Conservation (phyloP, 2,113 vertebrate species). For the Indri indri region DNA sequence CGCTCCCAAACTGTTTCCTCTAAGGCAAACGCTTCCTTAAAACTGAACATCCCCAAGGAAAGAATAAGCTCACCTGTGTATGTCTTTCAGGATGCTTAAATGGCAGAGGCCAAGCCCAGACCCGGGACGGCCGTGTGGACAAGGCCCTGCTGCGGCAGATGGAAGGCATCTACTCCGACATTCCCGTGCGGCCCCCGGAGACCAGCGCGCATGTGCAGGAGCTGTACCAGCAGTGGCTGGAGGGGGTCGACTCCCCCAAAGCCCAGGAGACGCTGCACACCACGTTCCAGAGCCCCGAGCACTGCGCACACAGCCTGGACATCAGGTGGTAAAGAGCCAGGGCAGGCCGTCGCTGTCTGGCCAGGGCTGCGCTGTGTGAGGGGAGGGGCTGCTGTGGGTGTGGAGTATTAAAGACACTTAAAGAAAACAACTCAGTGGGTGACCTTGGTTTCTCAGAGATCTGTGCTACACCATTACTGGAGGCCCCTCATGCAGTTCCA, state of each 20-base stretch:
- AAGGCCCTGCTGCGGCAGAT: constrained; percentile 90
- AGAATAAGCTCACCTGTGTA: background rate
- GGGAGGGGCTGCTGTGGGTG: background rate
- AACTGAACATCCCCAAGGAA: background rate
- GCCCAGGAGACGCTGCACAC: constrained; percentile 89
- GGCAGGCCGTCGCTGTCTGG: background rate
- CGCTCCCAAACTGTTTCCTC: background rate
- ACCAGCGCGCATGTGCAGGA: constrained; percentile 85
- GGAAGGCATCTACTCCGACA: constrained; percentile 90
- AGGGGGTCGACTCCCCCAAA: constrained; percentile 88
- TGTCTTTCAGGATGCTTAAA: constrained; percentile 90
- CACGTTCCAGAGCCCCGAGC: constrained; percentile 80
- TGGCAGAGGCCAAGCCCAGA: constrained; percentile 90
- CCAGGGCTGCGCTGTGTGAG: no score
- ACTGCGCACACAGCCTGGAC: constrained; percentile 74
- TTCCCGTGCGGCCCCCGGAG: constrained; percentile 90
- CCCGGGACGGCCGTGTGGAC: constrained; percentile 85
- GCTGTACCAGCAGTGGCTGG: constrained; percentile 94
- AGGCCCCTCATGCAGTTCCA: background rate
- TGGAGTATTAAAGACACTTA: background rate
- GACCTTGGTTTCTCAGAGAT: background rate
- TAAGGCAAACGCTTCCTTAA: no score
- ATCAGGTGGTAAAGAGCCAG: constrained; percentile 84
- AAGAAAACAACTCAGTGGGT: rapidly evolving
- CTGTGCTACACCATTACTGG: background rate